phyloP scores from a whole-genome alignment of 2,113 vertebrate genomes.

The Ophthalmolycus amberensis region DNA sequence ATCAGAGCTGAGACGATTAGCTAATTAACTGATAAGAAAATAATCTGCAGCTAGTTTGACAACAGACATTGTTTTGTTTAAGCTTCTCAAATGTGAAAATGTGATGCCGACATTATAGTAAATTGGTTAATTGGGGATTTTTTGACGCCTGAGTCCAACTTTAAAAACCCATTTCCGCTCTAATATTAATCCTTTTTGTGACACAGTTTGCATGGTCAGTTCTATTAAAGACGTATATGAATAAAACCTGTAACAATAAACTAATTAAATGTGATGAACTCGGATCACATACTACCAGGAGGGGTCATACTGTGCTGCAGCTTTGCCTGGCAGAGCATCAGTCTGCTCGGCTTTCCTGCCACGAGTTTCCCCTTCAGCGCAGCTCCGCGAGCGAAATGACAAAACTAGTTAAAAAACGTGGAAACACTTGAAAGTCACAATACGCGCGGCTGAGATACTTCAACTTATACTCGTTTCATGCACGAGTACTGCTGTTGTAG shows the following conservation, averaged over 20 bases:
- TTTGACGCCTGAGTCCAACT: background rate
- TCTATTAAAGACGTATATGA: no score
- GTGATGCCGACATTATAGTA: background rate
- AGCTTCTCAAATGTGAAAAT: background rate
- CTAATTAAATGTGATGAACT: background rate
- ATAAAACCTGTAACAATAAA: background rate
- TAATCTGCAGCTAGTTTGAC: background rate
- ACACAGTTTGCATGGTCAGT: background rate
- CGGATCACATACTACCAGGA: background rate
- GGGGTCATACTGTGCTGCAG: background rate
- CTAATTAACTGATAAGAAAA: background rate
- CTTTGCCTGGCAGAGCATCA: conserved; percentile 34
- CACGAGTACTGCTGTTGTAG: background rate
- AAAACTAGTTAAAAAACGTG: background rate
- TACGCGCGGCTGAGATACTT: background rate
- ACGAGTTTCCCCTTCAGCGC: conserved; percentile 61
- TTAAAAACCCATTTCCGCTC: background rate
- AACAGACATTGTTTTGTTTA: background rate
- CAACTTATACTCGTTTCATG: accelerated
- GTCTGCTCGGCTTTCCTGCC: conserved; percentile 63
- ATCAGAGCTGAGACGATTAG: no score
- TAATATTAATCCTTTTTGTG: background rate
- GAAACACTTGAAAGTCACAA: background rate
- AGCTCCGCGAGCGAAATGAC: background rate
- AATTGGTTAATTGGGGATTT: background rate